A percentile compares a stretch with the other conserved stretches of the same genome.
phyloP scores from a whole-genome alignment of 2,113 vertebrate genomes.

The Macroglossus sobrinus region DNA sequence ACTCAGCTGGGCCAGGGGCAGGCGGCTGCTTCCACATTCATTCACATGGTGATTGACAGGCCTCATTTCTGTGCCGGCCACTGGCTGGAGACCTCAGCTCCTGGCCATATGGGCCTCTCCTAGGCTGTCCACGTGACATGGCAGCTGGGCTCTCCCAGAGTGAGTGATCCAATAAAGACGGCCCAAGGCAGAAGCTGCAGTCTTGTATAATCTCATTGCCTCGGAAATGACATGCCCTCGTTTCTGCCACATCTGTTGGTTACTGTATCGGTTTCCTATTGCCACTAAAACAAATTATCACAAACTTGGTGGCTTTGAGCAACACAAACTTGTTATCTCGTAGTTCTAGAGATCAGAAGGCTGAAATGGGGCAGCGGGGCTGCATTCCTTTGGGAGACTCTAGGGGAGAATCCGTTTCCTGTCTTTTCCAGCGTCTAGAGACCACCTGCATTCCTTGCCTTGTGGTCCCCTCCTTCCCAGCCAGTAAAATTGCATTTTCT shows the following conservation, averaged over 20 bases:
- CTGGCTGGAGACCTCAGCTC: not conserved
- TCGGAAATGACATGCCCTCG: not conserved
- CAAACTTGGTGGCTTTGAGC: not conserved
- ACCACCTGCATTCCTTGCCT: not conserved
- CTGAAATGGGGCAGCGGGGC: not conserved
- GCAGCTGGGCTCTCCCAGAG: not conserved
- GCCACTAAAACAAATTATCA: not conserved
- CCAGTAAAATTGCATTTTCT: not conserved
- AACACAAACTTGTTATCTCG: not conserved
- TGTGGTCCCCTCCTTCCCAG: not conserved
- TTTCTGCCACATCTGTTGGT: not conserved
- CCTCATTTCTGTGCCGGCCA: not conserved
- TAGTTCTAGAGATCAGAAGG: not conserved
- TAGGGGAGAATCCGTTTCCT: not conserved
- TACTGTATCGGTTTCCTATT: not conserved
- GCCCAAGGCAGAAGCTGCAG: not conserved
- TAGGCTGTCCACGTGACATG: not conserved
- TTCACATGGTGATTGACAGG: not conserved
- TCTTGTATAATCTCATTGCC: not conserved
- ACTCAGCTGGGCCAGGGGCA: not conserved
- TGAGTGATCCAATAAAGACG: not conserved
- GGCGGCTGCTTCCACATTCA: not conserved
- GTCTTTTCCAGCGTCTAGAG: not conserved
- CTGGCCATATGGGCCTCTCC: not conserved
- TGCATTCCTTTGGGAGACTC: not conserved